These are phyloP conservation scores for Lissocephala sabroskyi DNA, from an alignment of 2,888 invertebrate genomes.

Conservation along the genomic window DNA sequence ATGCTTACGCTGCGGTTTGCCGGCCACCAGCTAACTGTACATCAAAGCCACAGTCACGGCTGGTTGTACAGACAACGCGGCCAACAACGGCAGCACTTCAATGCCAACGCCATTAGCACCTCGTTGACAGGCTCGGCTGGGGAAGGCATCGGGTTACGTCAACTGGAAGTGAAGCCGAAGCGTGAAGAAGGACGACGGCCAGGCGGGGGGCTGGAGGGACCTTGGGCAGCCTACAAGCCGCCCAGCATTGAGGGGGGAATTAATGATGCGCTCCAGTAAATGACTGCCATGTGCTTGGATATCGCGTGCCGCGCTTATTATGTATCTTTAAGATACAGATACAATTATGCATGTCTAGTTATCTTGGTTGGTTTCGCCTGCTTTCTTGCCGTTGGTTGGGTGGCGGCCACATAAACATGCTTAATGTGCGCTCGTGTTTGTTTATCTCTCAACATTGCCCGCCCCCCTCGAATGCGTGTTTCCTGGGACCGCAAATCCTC, in stretches of 20 bases:
- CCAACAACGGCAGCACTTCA: constrained; percentile 19
- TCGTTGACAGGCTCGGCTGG: constrained; percentile 53
- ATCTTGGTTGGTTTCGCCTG: no score
- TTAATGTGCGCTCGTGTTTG: constrained; percentile 29
- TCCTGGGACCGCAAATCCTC: no score
- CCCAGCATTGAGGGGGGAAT: no score
- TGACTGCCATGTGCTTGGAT: constrained; percentile 13
- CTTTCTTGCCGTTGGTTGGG: no score
- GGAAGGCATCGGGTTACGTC: constrained; percentile 43
- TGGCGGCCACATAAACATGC: constrained; percentile 20
- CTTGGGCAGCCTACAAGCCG: no score
- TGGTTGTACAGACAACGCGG: constrained; percentile 13
- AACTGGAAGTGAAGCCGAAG: constrained; percentile 3
- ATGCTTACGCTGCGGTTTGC: constrained; percentile 27
- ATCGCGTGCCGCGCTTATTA: constrained; percentile 50
- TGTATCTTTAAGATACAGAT: constrained; percentile 36
- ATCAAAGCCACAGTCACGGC: constrained; percentile 28
- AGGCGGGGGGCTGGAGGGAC: no score
- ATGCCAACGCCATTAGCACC: constrained; percentile 53
- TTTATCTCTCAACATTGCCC: constrained; percentile 28
- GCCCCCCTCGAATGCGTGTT: constrained; percentile 21
- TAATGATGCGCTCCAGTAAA: constrained; percentile 45
- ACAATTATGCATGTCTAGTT: constrained; percentile 6
- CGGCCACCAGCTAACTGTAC: constrained; percentile 33
- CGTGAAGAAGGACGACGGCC: not conserved